Base-by-base conservation (phyloP, 1,140 invertebrate genomes). In the Leptonema lineaticorne region DNA sequence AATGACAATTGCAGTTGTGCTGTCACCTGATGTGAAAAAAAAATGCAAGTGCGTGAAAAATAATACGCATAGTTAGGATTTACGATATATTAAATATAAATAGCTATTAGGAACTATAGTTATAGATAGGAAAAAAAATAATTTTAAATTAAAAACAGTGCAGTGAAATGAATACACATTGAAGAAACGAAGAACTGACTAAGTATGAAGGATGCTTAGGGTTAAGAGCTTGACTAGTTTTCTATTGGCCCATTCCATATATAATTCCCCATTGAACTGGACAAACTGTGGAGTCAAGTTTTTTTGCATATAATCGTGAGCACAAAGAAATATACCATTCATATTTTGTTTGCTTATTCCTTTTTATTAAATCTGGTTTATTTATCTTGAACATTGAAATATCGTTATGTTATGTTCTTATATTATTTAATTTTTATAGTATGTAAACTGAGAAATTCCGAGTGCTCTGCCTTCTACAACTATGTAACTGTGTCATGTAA, bases 231-330 rank as follows among this genome's bases (percentile, higher is more conserved):
- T 71, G 70, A 63, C 70, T 72, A 72, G 70, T 72, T 72, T 72
- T 72, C 63, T 72, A 72, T 69, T 50, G 71, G 71, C 68, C 71
- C 71, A 73, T 73, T 73, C 71, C 71, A 69, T 72, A 53, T 62
- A 64, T 58, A 50, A 64, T 46, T 24, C 30, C 48, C 53, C 69
- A 24, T 53, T 53, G 50, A 24, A 70, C 66, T 70, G 70, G 70
- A 68, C 67, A 60, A 46, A 68, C 68, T 62, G 22, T 62, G 59
- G 59, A 33, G 59, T 16, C 48, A 29, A 68, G 59, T 28, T 27
- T 37, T n/a, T n/a, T n/a, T n/a, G n/a, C n/a, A 48, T 41, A 20
- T 22, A 62, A 8, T 50, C 48, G 57, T 26, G 27, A 66, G 48
- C 48, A 57, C 53, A 56, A 56, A 50, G n/a, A 45, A 20, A 45